Conservation (phyloP, 35 echinoderm and acorn worm genomes). For the Heliocidaris erythrogramma region DNA sequence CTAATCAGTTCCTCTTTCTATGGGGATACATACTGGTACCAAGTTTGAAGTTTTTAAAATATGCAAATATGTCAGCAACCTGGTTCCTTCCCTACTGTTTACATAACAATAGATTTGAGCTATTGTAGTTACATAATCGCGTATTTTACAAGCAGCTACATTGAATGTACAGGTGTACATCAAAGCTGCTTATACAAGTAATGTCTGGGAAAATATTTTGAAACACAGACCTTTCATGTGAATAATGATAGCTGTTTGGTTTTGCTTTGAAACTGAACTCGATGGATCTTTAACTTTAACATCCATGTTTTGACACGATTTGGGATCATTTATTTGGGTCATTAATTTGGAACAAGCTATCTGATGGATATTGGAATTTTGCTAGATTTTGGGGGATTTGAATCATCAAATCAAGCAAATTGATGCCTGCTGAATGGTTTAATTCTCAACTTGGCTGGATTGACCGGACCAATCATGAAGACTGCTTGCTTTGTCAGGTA, state of each 20-base stretch:
- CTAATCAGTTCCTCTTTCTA: too few relatives aligned
- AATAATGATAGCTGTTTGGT: neutral
- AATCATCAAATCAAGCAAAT: neutral
- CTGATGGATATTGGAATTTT: neutral
- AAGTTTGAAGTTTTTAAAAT: too few relatives aligned
- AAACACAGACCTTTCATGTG: neutral
- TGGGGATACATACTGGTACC: too few relatives aligned
- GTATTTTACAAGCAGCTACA: neutral
- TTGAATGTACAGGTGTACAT: neutral
- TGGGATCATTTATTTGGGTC: too few relatives aligned
- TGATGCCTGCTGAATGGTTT: neutral
- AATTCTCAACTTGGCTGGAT: neutral
- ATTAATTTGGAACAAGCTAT: neutral
- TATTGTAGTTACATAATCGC: neutral
- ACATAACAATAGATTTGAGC: neutral
- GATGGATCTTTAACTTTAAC: too few relatives aligned
- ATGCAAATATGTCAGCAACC: neutral
- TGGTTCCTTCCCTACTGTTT: neutral
- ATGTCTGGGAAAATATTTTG: neutral
- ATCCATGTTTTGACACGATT: too few relatives aligned
- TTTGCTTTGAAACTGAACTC: too few relatives aligned
- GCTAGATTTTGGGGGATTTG: neutral
- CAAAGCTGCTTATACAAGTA: neutral
- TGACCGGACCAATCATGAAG: neutral
- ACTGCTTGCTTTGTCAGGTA: neutral